These are phyloP conservation scores for Mylabris sibirica DNA, from an alignment of 2,888 invertebrate species.

Conservation along the genomic window DNA sequence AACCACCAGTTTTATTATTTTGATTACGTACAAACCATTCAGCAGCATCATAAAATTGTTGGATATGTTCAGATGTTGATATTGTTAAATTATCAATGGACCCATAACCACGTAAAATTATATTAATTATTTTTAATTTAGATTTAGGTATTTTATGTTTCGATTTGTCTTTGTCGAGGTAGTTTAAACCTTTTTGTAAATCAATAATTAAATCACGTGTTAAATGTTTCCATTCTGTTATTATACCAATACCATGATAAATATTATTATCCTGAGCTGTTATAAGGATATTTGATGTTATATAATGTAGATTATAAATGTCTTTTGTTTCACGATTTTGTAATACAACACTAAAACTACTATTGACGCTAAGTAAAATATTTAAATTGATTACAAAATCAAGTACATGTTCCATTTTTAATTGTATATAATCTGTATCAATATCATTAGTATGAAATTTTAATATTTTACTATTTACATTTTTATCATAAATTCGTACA, in stretches of 20 bases:
- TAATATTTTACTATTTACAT: constrained; percentile 69
- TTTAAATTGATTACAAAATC: constrained; percentile 82
- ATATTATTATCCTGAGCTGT: constrained; percentile 80
- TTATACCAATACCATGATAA: constrained; percentile 83
- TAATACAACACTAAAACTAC: constrained; percentile 80
- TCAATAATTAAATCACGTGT: constrained; percentile 90
- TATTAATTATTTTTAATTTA: constrained; percentile 69
- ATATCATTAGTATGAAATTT: constrained; percentile 78
- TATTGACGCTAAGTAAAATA: constrained; percentile 77
- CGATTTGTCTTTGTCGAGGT: constrained; percentile 72
- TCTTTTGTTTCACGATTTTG: constrained; percentile 82
- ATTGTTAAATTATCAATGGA: constrained; percentile 76
- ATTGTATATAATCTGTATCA: constrained; percentile 71
- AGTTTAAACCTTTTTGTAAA: constrained; percentile 85
- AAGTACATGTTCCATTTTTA: constrained; percentile 72
- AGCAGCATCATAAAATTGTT: constrained; percentile 91
- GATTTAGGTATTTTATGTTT: constrained; percentile 74
- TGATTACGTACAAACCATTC: constrained; percentile 92
- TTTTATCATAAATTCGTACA: constrained; percentile 68
- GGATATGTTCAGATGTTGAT: constrained; percentile 84
- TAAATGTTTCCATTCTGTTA: constrained; percentile 76
- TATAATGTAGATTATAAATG: constrained; percentile 82
- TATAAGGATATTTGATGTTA: constrained; percentile 76
- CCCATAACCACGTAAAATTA: constrained; percentile 68
- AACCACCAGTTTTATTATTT: constrained; percentile 85